Evolutionary conservation across 2,888 invertebrate species (phyloP).

Genomic region (Leptinotarsa juncta): DNA sequence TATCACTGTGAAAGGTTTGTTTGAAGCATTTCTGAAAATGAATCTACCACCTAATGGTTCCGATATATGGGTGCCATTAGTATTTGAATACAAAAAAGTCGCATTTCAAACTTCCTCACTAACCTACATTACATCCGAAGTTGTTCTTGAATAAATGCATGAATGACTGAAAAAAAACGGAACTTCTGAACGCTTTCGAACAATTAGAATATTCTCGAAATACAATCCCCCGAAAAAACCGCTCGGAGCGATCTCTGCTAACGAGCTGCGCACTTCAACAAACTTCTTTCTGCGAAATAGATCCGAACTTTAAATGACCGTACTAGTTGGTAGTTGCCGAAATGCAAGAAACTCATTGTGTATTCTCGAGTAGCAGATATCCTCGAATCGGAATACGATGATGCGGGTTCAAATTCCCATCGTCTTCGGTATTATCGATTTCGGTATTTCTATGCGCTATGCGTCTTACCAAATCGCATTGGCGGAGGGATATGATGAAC

Average conservation of each 20-base stretch:
- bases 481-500: slow-evolving; percentile 19
- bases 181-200: background rate
- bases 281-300: slow-evolving; percentile 34
- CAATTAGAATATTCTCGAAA: background rate
- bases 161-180: background rate
- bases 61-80: too few species aligned
- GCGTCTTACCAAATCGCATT: slow-evolving; percentile 57
- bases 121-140: too few species aligned
- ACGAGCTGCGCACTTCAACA: slow-evolving; percentile 29
- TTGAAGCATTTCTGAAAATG: too few species aligned
- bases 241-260: slow-evolving; percentile 17
- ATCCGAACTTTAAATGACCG: slow-evolving; percentile 39
- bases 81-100: too few species aligned
- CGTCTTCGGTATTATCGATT: slow-evolving; percentile 58
- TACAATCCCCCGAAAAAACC: background rate
- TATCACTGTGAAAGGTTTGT: too few species aligned
- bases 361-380: slow-evolving; percentile 54
- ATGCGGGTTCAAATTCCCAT: slow-evolving; percentile 54
- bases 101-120: too few species aligned
- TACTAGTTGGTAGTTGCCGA: slow-evolving; percentile 40
- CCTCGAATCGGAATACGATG: slow-evolving; percentile 58
- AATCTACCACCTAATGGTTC: too few species aligned
- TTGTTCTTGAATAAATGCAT: background rate
- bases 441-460: slow-evolving; percentile 61
- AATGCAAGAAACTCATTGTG: slow-evolving; percentile 55